Percentiles rank a stretch among this genome's conserved stretches.
Evolutionary conservation across 2,888 invertebrate species (phyloP).

Genomic region (Anthrax anthrax): DNA sequence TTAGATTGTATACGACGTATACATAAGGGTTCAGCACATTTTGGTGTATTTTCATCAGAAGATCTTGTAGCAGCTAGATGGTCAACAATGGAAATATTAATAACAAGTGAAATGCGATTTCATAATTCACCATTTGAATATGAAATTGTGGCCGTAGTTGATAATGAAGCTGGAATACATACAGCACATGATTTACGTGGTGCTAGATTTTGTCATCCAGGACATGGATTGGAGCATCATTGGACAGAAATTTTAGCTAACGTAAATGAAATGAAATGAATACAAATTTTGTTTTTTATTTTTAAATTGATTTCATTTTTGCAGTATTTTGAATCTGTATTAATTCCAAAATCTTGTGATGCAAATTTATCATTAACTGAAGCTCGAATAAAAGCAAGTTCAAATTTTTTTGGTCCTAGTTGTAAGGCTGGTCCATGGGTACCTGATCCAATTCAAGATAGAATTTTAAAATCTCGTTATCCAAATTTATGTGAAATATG

Average conservation of each 20-base stretch:
- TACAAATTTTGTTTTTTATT: constrained; percentile 2
- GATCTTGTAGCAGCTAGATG: constrained; percentile 64
- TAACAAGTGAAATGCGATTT: constrained; percentile 52
- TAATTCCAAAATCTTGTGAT: constrained; percentile 59
- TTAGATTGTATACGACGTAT: constrained; percentile 69
- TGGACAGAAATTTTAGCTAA: constrained; percentile 63
- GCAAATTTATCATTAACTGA: constrained; percentile 52
- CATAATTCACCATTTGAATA: constrained; percentile 42
- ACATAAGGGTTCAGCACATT: constrained; percentile 63
- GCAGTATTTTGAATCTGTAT: constrained; percentile 58
- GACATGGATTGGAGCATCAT: constrained; percentile 54
- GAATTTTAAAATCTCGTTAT: constrained; percentile 49
- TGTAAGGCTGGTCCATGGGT: constrained; percentile 83
- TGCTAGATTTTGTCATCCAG: constrained; percentile 69
- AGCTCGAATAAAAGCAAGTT: constrained; percentile 58
- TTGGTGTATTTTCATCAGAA: constrained; percentile 71
- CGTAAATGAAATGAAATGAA: constrained; percentile 36
- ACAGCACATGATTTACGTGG: constrained; percentile 47
- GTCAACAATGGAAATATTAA: constrained; percentile 49
- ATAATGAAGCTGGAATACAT: constrained; percentile 43
- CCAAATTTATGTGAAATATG: constrained; percentile 61
- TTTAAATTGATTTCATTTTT: constrained; percentile 18
- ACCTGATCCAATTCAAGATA: constrained; percentile 46
- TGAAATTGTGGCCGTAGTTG: constrained; percentile 51
- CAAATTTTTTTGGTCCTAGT: constrained; percentile 60